These are phyloP conservation scores for Myathropa florea DNA, from an alignment of 2,888 invertebrate genomes.

Conservation along the genomic window DNA sequence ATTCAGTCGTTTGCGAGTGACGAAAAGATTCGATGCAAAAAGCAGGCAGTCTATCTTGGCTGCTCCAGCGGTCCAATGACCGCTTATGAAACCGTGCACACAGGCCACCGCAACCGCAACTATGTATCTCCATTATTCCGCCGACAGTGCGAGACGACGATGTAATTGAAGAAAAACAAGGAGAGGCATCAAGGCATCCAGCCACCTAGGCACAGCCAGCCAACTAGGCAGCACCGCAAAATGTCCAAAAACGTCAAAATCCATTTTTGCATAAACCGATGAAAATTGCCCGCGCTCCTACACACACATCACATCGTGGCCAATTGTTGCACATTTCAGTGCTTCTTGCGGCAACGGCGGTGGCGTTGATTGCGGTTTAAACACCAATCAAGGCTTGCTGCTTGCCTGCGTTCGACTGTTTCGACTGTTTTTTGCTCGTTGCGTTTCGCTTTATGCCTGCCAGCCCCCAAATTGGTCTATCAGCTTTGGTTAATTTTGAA, in stretches of 20 bases:
- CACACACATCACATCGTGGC: conserved; percentile 52
- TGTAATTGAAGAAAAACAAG: conserved; percentile 50
- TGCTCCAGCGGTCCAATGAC: conserved; percentile 42
- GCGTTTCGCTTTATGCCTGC: conserved; percentile 23
- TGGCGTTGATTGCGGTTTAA: conserved; percentile 69
- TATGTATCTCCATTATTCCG: conserved; percentile 53
- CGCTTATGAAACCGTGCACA: conserved; percentile 63
- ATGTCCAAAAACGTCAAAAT: conserved; percentile 61
- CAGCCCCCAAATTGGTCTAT: conserved; percentile 67
- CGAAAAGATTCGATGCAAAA: conserved; percentile 7
- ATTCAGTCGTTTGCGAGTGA: background rate
- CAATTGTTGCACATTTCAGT: conserved; percentile 67
- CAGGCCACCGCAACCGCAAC: conserved; percentile 44
- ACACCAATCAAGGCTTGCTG: conserved; percentile 62
- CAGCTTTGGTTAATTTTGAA: conserved; percentile 57
- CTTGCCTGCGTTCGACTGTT: background rate
- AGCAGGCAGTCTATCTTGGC: background rate
- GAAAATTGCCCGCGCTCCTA: conserved; percentile 55
- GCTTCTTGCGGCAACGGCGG: conserved; percentile 8
- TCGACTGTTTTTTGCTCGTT: background rate
- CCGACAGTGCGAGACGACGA: conserved; percentile 5
- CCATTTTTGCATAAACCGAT: conserved; percentile 54
- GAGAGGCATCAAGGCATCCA: conserved; percentile 26
- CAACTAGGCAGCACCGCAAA: conserved; percentile 29
- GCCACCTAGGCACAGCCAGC: background rate